Evolutionary conservation across 2,797 vertebrate genomes (phyloP).

Genomic region (Falco columbarius): DNA sequence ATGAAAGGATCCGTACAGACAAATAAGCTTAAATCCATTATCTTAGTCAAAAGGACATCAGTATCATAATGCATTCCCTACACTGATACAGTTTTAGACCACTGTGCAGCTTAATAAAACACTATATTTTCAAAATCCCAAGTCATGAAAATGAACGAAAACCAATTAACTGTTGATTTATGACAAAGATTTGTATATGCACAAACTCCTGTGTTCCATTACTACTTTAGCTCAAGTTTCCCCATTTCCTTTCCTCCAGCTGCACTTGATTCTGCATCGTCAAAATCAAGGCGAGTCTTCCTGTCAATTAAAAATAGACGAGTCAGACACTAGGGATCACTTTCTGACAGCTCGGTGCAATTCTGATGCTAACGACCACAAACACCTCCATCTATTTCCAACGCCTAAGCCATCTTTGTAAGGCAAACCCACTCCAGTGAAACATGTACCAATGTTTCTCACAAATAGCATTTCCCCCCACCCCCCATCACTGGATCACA

Average conservation of each 20-base stretch:
- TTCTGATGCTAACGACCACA: background rate
- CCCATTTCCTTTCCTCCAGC: constrained; percentile 4
- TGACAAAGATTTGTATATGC: background rate
- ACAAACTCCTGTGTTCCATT: background rate
- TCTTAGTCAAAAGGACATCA: background rate
- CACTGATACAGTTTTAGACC: background rate
- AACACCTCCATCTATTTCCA: background rate
- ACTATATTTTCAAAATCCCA: background rate
- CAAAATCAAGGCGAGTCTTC: background rate
- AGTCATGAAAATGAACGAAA: background rate
- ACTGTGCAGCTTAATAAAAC: background rate
- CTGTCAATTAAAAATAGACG: background rate
- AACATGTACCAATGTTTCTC: background rate
- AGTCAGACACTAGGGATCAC: background rate
- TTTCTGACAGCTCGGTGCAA: background rate
- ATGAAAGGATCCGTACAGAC: background rate
- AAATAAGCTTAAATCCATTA: background rate
- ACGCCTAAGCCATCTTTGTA: background rate
- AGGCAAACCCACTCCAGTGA: background rate
- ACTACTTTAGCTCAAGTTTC: background rate
- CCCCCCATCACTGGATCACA: background rate
- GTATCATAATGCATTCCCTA: background rate
- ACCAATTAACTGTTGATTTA: background rate
- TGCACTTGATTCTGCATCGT: background rate
- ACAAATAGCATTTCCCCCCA: background rate